Evolutionary conservation across 2,797 vertebrate species (phyloP), one percentile per base, ranked within the genome.

Genomic region (Chaenodraco wilsoni): DNA sequence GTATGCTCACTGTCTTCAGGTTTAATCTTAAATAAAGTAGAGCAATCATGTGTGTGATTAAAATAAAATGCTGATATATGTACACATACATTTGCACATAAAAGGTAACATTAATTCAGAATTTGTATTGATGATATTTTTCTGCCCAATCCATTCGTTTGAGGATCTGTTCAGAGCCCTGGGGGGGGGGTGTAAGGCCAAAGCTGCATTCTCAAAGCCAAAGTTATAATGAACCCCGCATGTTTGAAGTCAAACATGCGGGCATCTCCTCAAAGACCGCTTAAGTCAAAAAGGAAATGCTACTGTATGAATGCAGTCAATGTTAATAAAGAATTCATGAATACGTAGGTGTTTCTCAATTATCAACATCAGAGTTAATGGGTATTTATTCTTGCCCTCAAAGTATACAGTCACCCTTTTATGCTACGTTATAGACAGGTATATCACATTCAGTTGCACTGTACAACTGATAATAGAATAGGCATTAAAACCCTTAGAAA

Each of bases 201-300:
- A 69, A 69, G 77, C 67, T 59, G 43, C 50, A 51, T 59, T 81
- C 73, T 84, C 76, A 87, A 83, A 88, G 76, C 75, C 71, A 70
- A 70, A 72, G 58, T 73, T 84, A 69, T 78, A 85, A 86, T 84
- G 57, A 89, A 88, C 72, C 41, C 65, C 50, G 11, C 52, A 9
- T 65, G 78, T 77, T 76, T 81, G 77, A 89, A 82, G 56, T 70
- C 59, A 84, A 74, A 65, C 27, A 50, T 45, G 23, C 10, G 7
- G 46, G 33, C 61, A 51, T 78, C 55, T 58, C 48, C 40, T 70
- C 69, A 69, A 59, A 77, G 62, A 65, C 48, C 19, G 31, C 23
- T 31, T 60, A 76, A 71, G 21, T 72, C 41, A 43, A 55, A 70
- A 43, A 54, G 66, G 21, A 67, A 80, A 70, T 43, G 16, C 44